These are phyloP conservation scores for Thamnophis elegans DNA, from an alignment of 2,797 vertebrate species.

Conservation along the genomic window DNA sequence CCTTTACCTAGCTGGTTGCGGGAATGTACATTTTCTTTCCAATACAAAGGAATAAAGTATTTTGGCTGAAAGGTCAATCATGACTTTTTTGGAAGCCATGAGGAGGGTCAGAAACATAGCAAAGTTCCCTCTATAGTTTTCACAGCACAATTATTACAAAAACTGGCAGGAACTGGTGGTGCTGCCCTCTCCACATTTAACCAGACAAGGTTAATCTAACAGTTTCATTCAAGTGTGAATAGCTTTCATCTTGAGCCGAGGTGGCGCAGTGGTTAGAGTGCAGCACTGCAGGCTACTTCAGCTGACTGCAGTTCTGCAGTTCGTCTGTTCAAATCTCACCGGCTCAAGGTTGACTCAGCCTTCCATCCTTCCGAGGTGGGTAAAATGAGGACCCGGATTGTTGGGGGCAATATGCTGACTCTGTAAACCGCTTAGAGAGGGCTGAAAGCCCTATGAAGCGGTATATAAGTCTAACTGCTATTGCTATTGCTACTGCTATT, in stretches of 20 bases:
- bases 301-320: no score
- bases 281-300: no score
- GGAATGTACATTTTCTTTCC: not conserved
- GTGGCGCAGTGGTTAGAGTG: no score
- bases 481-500: no score
- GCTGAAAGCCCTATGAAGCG: no score
- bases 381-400: no score
- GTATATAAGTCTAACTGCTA: no score
- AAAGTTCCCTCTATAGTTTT: not conserved
- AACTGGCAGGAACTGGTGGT: not conserved
- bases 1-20: not conserved
- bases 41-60: not conserved
- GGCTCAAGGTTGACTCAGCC: no score
- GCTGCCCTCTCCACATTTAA: not conserved
- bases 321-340: no score
- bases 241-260: not conserved
- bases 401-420: no score
- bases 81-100: not conserved
- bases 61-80: not conserved
- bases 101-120: not conserved
- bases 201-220: not conserved
- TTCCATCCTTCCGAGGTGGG: no score
- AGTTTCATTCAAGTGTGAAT: not conserved
- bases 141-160: not conserved
- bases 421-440: no score